Base-by-base conservation (phyloP, 2,888 invertebrate species). In the Ornithoptera alexandrae region DNA sequence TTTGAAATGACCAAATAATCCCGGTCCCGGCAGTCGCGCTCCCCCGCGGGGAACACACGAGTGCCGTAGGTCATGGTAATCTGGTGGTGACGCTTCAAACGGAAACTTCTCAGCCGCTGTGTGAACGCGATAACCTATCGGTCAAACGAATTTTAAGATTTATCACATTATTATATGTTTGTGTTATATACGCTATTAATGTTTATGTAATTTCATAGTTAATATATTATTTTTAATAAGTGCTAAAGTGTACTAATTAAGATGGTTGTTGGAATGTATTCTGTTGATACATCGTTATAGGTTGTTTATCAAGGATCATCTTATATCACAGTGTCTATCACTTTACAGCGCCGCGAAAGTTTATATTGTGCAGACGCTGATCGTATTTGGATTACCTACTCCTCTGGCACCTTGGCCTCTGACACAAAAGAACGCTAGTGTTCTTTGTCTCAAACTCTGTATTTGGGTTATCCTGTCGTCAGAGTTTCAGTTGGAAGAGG, bases 81-180 rank as follows among this genome's bases (percentile, higher is more conserved):
- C 36, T 68, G 62, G 62, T 20, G n/a, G 24, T 18, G 20, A 62
- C 46, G 46, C 10, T 46, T n/a, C 20, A 30, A 46, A 46, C 62
- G 62, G 56, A 68, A 62, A 62, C 62, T 68, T 68, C 68, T 62
- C 68, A 68, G 68, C 42, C 42, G 62, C 30, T 62, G 18, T 62
- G 58, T 62, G 62, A 58, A 68, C 58, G 42, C n/a, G 68, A 68
- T 68, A 68, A 68, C 68, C 57, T 68, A 68, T 68, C 68, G 62
- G 62, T 58, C 67, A 67, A 62, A 24, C 67, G 50, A 62, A 60
- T 36, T 36, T 10, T 60, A n/a, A 61, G 39, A 66, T 67, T 56
- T 56, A 39, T 20, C 56, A 56, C 50, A 39, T 60, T 50, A 59
- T 20, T 57, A 17, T 20, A 20, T 57, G 17, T 20, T 57, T 8